phyloP scores from a whole-genome alignment of 2,797 vertebrate genomes.

The Syngnathus rostellatus region DNA sequence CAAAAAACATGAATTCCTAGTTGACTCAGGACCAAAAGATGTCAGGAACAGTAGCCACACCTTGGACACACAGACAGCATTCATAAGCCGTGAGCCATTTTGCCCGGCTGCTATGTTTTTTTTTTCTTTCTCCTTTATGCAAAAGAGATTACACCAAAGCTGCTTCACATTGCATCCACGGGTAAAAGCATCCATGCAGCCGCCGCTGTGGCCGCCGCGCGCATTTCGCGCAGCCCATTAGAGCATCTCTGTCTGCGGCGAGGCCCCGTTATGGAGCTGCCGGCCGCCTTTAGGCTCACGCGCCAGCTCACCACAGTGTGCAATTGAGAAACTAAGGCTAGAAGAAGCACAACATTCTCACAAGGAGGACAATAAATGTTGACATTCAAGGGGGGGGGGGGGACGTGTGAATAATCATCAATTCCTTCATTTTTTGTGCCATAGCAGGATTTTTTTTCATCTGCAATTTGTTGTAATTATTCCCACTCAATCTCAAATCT shows the following conservation, averaged over 20 bases:
- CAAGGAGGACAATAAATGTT: neutral
- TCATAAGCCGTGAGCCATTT: slow-evolving; percentile 61
- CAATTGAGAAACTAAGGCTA: slow-evolving; percentile 47
- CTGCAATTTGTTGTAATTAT: neutral
- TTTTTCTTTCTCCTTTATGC: slow-evolving; percentile 50
- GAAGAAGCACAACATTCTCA: neutral
- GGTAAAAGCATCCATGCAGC: slow-evolving; percentile 67
- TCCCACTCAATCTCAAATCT: neutral
- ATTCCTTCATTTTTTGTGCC: too few relatives aligned
- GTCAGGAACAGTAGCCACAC: slow-evolving; percentile 67
- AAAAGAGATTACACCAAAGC: slow-evolving; percentile 69
- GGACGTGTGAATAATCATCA: neutral
- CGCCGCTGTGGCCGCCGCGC: slow-evolving; percentile 44
- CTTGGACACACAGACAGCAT: slow-evolving; percentile 68
- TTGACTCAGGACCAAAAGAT: slow-evolving; percentile 48
- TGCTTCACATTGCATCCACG: slow-evolving; percentile 58
- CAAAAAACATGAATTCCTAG: slow-evolving; percentile 45
- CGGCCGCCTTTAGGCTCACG: slow-evolving; percentile 45
- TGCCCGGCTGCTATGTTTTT: slow-evolving; percentile 20
- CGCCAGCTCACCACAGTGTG: slow-evolving; percentile 54
- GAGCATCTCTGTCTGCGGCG: slow-evolving; percentile 52
- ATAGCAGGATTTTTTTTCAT: neutral
- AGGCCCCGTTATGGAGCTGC: slow-evolving; percentile 59
- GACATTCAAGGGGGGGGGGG: too few relatives aligned
- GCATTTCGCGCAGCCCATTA: slow-evolving; percentile 58